Percentiles rank a stretch among this genome's conserved stretches.
Evolutionary conservation across 2,888 invertebrate genomes (phyloP).

Genomic region (Oxytorus armatus): DNA sequence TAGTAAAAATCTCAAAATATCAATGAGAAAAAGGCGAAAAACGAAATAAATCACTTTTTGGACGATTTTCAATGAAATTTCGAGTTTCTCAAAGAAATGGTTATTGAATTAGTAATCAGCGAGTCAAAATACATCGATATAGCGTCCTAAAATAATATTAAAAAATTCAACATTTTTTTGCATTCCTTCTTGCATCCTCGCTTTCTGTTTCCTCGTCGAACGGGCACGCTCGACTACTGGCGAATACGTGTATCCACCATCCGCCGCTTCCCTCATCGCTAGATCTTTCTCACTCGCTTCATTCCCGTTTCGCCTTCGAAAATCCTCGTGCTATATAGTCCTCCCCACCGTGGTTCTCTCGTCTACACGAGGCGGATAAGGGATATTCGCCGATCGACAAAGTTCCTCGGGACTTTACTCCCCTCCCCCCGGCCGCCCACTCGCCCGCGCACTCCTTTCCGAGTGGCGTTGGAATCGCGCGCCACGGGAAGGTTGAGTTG

Average conservation of each 20-base stretch:
- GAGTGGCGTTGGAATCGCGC: constrained; percentile 5
- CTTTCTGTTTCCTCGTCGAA: constrained; percentile 44
- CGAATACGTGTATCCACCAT: not conserved
- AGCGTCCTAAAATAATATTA: too few species aligned
- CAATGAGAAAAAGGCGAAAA: too few species aligned
- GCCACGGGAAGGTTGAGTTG: constrained; percentile 30
- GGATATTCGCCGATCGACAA: constrained; percentile 76
- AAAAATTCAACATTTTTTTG: too few species aligned
- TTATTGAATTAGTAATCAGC: too few species aligned
- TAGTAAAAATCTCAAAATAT: too few species aligned
- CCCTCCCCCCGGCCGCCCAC: constrained; percentile 26
- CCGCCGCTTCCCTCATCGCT: not conserved
- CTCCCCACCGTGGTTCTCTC: constrained; percentile 30
- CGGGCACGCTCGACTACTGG: constrained; percentile 52
- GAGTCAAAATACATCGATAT: too few species aligned
- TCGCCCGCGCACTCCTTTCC: constrained; percentile 8
- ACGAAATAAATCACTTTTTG: too few species aligned
- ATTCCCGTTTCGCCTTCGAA: constrained; percentile 22
- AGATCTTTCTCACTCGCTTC: constrained; percentile 38
- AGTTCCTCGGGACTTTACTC: constrained; percentile 70
- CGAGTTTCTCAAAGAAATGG: too few species aligned
- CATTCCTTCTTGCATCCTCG: constrained; percentile 27
- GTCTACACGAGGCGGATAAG: constrained; percentile 49
- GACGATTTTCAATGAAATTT: too few species aligned
- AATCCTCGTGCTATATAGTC: constrained; percentile 37